Conservation (phyloP, 2,113 vertebrate genomes). For the Passer domesticus region DNA sequence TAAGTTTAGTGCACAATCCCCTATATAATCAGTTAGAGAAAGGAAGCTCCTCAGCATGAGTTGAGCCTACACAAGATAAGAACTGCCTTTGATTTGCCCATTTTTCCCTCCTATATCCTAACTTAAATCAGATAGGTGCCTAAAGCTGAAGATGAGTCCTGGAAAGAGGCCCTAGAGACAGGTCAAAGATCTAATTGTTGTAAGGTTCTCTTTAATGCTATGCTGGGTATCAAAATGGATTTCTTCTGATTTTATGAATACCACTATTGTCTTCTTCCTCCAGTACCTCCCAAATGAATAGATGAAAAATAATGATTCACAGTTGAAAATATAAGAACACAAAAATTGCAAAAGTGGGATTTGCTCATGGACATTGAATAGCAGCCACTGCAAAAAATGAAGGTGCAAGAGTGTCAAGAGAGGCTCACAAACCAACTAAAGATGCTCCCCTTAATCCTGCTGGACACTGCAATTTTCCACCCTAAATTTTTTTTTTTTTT, state of each 20-base stretch:
- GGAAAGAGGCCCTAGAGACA: neutral
- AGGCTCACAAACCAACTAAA: neutral
- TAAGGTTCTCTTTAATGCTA: neutral
- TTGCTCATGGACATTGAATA: neutral
- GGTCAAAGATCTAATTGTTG: neutral
- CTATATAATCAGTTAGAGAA: neutral
- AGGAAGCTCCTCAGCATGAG: neutral
- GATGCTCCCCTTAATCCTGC: rapidly evolving
- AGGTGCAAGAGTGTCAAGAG: neutral
- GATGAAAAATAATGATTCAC: neutral
- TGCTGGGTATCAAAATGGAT: neutral
- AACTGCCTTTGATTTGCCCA: neutral
- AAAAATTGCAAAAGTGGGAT: neutral
- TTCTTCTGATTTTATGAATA: neutral
- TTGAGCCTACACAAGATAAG: neutral
- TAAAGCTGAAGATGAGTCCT: neutral
- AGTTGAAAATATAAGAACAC: neutral
- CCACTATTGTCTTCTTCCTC: neutral
- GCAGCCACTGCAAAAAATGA: neutral
- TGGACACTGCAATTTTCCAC: neutral
- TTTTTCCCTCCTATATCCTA: neutral
- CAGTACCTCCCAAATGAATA: neutral
- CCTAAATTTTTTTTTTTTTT: rapidly evolving
- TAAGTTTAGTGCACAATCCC: neutral
- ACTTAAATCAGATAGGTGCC: neutral